Evolutionary conservation across 2,113 vertebrate genomes (phyloP), one percentile per base, ranked within the genome.

Genomic region (Cromileptes altivelis): DNA sequence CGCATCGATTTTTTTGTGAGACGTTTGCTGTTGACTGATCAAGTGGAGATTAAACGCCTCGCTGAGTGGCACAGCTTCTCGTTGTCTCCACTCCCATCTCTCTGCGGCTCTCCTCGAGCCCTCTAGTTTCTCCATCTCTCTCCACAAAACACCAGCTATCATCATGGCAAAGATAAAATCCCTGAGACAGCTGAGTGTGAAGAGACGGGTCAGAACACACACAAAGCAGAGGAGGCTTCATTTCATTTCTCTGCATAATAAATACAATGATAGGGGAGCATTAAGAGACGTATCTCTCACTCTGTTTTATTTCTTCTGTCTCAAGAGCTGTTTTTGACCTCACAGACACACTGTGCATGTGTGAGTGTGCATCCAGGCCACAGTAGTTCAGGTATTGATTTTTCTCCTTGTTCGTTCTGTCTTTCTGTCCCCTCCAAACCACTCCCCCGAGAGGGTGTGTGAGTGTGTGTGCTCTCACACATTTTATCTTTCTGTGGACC

Each of bases 301-400:
- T 74, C 49, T 58, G 49, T 74, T 76, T 82, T 63, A 33, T 87
- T 81, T 79, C 18, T 69, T 80, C 14, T 50, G 0, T 63, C 30
- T 60, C 27, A 75, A 70, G 67, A 77, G 77, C 49, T 84, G 62
- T 70, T 74, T 75, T 63, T 89, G 78, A 88, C 75, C 72, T 86
- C 77, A 72, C 57, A 15, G n/a, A 25, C 45, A n/a, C 12, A 12
- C 57, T 65, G 57, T 21, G 68, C 4, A 65, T 25, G 42, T 40
- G 62, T 45, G 62, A 21, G 60, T 33, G 70, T 64, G 21, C 37
- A 25, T 74, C 64, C 37, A 42, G 84, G 84, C 81, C 85, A 82
- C 88, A 85, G 80, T 84, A 76, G 80, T 89, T 85, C 86, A 89
- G 60, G 25, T 82, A 92, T 90, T 86, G 91, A 92, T 92, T 90